These are phyloP conservation scores for Carcinoscorpius rotundicauda DNA, from an alignment of 1,140 invertebrate genomes.

Conservation along the genomic window DNA sequence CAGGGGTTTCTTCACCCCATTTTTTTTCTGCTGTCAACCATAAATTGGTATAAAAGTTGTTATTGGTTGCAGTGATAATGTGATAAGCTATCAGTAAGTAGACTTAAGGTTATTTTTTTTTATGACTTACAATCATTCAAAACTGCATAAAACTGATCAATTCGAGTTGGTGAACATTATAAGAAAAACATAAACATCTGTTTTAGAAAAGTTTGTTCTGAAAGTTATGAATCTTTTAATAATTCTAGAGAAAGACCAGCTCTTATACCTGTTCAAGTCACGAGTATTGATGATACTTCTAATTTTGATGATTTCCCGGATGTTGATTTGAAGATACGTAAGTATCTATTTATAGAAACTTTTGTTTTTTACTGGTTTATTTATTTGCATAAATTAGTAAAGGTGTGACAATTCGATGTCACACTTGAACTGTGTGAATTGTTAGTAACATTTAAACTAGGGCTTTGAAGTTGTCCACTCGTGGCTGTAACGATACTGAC, in stretches of 20 bases:
- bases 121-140: neutral
- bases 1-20: too few species aligned
- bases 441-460: too few species aligned
- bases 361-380: too few species aligned
- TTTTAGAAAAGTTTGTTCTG: slow-evolving; percentile 24
- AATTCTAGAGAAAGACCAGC: slow-evolving; percentile 79
- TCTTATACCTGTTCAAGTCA: slow-evolving; percentile 82
- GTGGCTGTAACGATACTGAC: too few species aligned
- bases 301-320: slow-evolving; percentile 99
- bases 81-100: too few species aligned
- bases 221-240: slow-evolving; percentile 15
- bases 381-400: too few species aligned
- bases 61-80: too few species aligned
- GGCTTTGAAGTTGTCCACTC: too few species aligned
- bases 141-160: neutral
- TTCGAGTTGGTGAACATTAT: neutral
- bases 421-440: too few species aligned
- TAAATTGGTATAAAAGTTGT: too few species aligned
- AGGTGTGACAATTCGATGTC: too few species aligned
- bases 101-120: neutral
- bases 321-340: slow-evolving; percentile 83
- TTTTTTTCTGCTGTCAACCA: too few species aligned
- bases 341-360: slow-evolving; percentile 1
- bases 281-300: slow-evolving; percentile 77
- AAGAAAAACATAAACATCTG: slow-evolving; percentile 24